Evolutionary conservation across 2,888 invertebrate genomes (phyloP).

Genomic region (Coelinius sp.): DNA sequence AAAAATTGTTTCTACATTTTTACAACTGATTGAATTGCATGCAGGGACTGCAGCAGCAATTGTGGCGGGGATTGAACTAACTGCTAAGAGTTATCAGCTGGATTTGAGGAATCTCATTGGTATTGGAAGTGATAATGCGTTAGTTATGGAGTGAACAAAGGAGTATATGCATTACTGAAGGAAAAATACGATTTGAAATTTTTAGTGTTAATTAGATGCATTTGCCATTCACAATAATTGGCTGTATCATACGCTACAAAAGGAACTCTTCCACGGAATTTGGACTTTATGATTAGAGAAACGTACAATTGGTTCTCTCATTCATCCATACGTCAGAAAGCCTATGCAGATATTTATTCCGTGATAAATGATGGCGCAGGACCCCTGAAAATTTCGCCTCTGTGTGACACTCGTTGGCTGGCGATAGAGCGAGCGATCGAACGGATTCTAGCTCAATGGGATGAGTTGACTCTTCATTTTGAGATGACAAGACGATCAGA

Average conservation of each 20-base stretch:
- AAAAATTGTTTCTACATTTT: slow-evolving; percentile 31
- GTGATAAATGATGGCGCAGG: slow-evolving; percentile 54
- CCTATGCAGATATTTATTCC: neutral
- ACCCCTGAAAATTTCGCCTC: slow-evolving; percentile 55
- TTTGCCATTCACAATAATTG: slow-evolving; percentile 53
- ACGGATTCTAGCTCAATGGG: slow-evolving; percentile 55
- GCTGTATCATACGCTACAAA: slow-evolving; percentile 56
- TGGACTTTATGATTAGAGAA: slow-evolving; percentile 56
- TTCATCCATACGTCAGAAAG: slow-evolving; percentile 40
- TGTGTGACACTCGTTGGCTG: slow-evolving; percentile 54
- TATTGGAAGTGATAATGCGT: slow-evolving; percentile 60
- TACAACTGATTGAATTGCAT: slow-evolving; percentile 28
- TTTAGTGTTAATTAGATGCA: slow-evolving; percentile 44
- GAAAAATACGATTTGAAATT: neutral
- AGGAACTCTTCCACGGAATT: slow-evolving; percentile 54
- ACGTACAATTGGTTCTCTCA: slow-evolving; percentile 59
- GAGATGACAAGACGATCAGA: slow-evolving; percentile 38
- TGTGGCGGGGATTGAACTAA: slow-evolving; percentile 20
- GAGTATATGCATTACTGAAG: neutral
- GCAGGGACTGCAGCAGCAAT: slow-evolving; percentile 28
- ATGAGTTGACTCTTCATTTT: slow-evolving; percentile 53
- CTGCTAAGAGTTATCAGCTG: neutral
- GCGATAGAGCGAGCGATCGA: slow-evolving; percentile 55
- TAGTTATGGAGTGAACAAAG: slow-evolving; percentile 44
- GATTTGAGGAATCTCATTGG: slow-evolving; percentile 48